Evolutionary conservation across 2,113 vertebrate species (phyloP), one percentile per base, ranked within the genome.

Genomic region (Eptesicus fuscus): DNA sequence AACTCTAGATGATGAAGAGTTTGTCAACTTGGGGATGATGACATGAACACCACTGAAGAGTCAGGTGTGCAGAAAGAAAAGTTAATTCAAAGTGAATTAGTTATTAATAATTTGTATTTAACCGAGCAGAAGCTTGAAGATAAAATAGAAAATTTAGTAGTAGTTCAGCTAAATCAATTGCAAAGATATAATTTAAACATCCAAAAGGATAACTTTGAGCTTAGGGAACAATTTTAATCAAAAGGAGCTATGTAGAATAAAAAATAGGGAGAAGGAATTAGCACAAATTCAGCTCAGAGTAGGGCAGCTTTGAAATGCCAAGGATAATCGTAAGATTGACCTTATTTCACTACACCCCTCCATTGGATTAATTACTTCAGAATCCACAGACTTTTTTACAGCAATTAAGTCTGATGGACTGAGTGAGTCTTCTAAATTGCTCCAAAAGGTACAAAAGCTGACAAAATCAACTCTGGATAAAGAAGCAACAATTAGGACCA

Each of bases 251-350:
- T 76, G 28, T n/a, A 22, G 47, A 49, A 30, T 77, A 32, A 98
- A 92, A 98, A 93, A 83, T 98, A 99, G 94, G 79, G 98, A 98
- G 96, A 97, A 98, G 85, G 99, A 99, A 40, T 98, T 99, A 13
- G 98, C 98, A 3, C 98, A 99, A 73, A 99, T 99, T 35, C 99
- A 99, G 67, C 98, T 99, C 86, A 99, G 98, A 86, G 98, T 99
- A 92, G 98, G 98, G 49, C 98, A 99, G 91, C 98, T 99, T 70
- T 99, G 98, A 96, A 98, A 86, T 93, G 99, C 98, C 23, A 99
- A 98, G 89, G 98, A 99, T 4, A 97, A 98, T 63, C 98, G 98
- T 47, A 99, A 99, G 85, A 97, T 99, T 40, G 99, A 98, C 53
- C 18, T 51, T 96, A 96, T 96, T 8, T 89, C 97, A 4, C 98